These are phyloP conservation scores for Harpagoxenus sublaevis DNA, from an alignment of 2,888 invertebrate species.

Conservation along the genomic window DNA sequence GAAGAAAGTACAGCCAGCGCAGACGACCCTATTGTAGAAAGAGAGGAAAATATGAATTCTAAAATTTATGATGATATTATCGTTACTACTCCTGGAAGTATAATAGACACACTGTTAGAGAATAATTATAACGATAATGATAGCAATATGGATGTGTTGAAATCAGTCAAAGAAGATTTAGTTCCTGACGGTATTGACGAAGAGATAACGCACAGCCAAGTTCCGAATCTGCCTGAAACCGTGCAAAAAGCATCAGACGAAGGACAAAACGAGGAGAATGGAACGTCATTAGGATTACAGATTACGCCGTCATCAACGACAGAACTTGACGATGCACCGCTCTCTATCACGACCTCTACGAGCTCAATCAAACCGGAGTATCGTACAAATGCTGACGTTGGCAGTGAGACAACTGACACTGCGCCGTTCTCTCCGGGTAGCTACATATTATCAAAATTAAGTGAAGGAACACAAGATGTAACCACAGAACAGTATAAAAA, in stretches of 20 bases:
- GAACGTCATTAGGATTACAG: not conserved
- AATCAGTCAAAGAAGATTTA: not conserved
- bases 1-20: not conserved
- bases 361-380: not conserved
- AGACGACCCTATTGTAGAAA: not conserved
- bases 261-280: not conserved
- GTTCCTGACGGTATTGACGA: not conserved
- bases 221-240: not conserved
- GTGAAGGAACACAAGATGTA: not conserved
- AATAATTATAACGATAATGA: conserved; percentile 9
- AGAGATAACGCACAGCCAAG: not conserved
- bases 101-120: not conserved
- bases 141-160: too few species aligned
- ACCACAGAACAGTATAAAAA: not conserved
- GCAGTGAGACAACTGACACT: not conserved
- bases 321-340: not conserved
- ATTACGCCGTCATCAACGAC: not conserved
- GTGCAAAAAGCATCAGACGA: not conserved
- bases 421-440: not conserved
- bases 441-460: not conserved
- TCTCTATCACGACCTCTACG: not conserved
- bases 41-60: not conserved
- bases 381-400: not conserved
- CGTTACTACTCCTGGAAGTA: not conserved
- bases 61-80: not conserved